Percentiles rank a stretch among this genome's conserved stretches.
phyloP scores from a whole-genome alignment of 2,113 vertebrate genomes.

The Pomatostomus ruficeps region DNA sequence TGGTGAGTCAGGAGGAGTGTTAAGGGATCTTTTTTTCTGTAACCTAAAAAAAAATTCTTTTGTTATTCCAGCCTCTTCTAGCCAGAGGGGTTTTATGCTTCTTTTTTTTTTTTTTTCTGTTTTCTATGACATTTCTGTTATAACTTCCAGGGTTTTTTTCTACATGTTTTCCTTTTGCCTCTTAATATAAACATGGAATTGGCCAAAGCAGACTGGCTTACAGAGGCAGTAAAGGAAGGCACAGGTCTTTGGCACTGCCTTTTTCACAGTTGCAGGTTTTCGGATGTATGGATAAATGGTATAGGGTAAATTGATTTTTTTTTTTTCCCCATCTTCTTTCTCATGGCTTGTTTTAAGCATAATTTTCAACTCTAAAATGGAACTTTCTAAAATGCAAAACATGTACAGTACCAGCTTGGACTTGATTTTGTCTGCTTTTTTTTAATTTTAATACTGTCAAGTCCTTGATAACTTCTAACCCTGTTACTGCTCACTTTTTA shows the following conservation, averaged over 20 bases:
- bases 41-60: not conserved
- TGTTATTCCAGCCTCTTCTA: not conserved
- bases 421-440: not conserved
- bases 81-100: not conserved
- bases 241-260: not conserved
- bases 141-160: not conserved
- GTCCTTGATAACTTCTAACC: not conserved
- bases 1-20: not conserved
- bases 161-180: not conserved
- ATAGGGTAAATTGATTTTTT: not conserved
- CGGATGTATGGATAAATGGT: not conserved
- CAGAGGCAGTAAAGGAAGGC: not conserved
- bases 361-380: not conserved
- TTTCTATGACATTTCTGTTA: not conserved
- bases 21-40: not conserved
- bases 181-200: not conserved
- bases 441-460: not conserved
- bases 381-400: not conserved
- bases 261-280: not conserved
- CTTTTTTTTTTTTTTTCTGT: not conserved
- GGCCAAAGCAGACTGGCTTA: not conserved
- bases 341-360: not conserved
- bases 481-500: not conserved
- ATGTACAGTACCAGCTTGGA: fast-evolving
- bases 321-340: not conserved